Percentiles rank a stretch among this genome's conserved stretches.
Evolutionary conservation across 1,140 invertebrate genomes (phyloP).

Genomic region (Arion vulgaris): DNA sequence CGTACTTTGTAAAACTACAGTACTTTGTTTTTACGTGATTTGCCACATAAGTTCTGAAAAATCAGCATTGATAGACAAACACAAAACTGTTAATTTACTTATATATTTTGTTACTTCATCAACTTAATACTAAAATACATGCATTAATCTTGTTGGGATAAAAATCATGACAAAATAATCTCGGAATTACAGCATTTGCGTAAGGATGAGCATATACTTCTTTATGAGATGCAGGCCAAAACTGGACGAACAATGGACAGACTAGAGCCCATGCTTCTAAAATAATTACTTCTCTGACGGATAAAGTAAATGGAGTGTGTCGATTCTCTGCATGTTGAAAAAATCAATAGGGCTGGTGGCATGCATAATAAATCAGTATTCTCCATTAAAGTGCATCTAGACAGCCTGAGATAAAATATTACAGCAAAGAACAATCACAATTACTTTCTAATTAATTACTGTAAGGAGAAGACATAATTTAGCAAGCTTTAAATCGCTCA

Average conservation of each 20-base stretch:
- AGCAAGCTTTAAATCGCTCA: not conserved
- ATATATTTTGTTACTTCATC: no score
- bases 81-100: no score
- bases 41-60: no score
- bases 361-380: slow-evolving; percentile 9
- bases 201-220: no score
- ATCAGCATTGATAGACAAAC: no score
- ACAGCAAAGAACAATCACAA: not conserved
- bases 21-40: no score
- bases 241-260: not conserved
- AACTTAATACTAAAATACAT: no score
- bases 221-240: no score
- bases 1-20: no score
- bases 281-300: not conserved
- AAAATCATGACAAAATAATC: no score
- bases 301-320: not conserved
- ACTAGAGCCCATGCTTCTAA: not conserved
- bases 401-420: not conserved
- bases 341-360: slow-evolving; percentile 11
- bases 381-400: not conserved
- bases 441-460: not conserved
- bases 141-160: no score
- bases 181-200: no score
- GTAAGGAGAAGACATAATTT: not conserved
- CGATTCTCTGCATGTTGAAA: not conserved